These are phyloP conservation scores for Tubulanus polymorphus DNA, from an alignment of 2,888 invertebrate species.

Conservation along the genomic window DNA sequence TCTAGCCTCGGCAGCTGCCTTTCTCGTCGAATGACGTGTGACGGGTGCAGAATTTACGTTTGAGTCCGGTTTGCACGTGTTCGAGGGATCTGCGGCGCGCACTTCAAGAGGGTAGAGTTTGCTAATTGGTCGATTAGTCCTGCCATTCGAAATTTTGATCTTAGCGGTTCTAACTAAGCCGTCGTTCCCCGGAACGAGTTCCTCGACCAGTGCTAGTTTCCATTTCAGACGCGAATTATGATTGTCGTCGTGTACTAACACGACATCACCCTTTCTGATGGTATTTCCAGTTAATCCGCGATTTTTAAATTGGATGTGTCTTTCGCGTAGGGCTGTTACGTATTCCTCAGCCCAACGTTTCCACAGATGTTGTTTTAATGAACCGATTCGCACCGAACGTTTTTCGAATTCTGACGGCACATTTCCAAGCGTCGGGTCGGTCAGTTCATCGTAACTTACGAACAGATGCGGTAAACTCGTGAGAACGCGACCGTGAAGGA, in stretches of 20 bases:
- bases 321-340: not conserved
- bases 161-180: conserved; percentile 10
- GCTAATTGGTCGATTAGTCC: conserved; percentile 8
- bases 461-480: conserved; percentile 9
- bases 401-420: not conserved
- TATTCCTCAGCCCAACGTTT: conserved; percentile 13
- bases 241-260: not conserved
- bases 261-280: not conserved
- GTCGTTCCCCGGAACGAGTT: conserved; percentile 9
- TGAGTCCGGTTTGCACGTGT: too few relatives aligned
- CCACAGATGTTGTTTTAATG: conserved; percentile 11
- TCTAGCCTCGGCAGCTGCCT: too few relatives aligned
- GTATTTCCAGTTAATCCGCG: too few relatives aligned
- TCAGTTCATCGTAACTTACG: not conserved
- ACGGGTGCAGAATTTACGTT: too few relatives aligned
- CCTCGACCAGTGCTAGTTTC: not conserved
- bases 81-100: not conserved
- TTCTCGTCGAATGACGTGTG: too few relatives aligned
- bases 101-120: conserved; percentile 11
- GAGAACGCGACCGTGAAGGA: conserved; percentile 11
- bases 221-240: not conserved
- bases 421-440: not conserved
- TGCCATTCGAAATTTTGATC: conserved; percentile 10
- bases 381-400: not conserved
- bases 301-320: not conserved